These are phyloP conservation scores for Intellagama lesueurii DNA, from an alignment of 2,797 vertebrate species.

Conservation along the genomic window DNA sequence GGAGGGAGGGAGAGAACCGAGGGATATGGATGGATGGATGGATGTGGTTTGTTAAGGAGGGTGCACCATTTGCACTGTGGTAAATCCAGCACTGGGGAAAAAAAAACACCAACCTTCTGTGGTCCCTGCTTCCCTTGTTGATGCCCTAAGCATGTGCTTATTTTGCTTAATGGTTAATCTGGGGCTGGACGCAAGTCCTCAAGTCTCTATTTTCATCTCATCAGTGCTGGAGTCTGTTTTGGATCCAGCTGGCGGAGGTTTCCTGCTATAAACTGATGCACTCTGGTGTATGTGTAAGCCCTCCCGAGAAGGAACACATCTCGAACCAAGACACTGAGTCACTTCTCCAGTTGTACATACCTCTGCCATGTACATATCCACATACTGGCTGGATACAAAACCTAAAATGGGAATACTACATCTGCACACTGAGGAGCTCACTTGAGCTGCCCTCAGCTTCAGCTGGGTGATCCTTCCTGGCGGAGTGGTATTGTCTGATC, in stretches of 20 bases:
- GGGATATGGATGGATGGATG: no score
- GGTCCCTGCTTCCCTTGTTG: no score
- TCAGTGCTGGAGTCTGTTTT: not conserved
- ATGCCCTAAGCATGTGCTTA: not conserved
- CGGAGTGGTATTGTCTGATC: not conserved
- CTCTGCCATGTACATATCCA: not conserved
- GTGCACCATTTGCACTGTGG: no score
- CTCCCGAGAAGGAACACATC: not conserved
- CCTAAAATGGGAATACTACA: not conserved
- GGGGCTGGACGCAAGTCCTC: not conserved
- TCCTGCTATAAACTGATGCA: not conserved
- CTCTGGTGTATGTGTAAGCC: not conserved
- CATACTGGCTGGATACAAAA: not conserved
- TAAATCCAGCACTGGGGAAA: no score
- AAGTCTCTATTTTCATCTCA: not conserved
- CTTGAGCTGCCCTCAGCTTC: not conserved
- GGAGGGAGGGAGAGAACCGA: no score
- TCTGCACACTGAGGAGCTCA: not conserved
- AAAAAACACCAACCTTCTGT: no score
- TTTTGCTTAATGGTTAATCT: not conserved
- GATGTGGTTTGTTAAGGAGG: no score
- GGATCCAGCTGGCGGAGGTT: not conserved
- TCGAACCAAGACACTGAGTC: not conserved
- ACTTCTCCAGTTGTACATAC: no score
- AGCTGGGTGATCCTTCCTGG: not conserved